Evolutionary conservation across 1,140 invertebrate genomes (phyloP).

Genomic region (Mylabris phalerata): DNA sequence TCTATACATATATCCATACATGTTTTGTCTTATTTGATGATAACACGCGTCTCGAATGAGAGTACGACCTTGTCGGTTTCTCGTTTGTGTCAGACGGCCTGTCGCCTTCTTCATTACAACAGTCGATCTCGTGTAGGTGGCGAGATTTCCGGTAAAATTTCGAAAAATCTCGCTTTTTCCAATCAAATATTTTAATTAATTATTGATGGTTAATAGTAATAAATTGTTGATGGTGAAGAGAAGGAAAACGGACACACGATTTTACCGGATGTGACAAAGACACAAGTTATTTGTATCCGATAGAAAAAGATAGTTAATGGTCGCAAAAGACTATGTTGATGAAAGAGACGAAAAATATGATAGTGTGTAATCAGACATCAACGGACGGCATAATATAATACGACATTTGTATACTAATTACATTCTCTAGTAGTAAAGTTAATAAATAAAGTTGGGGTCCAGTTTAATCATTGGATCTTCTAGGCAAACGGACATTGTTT

Average conservation of each 20-base stretch:
- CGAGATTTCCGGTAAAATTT: no score
- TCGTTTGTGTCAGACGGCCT: no score
- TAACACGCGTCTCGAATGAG: no score
- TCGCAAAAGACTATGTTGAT: neutral
- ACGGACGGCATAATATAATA: constrained; percentile 31
- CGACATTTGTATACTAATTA: constrained; percentile 33
- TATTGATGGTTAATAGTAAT: constrained; percentile 14
- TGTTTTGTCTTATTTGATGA: no score
- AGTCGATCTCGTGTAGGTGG: no score
- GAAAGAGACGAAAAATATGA: constrained; percentile 38
- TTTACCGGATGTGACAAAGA: constrained; percentile 39
- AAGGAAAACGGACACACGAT: constrained; percentile 27
- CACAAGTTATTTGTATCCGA: constrained; percentile 38
- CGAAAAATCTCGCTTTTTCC: no score
- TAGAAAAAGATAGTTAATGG: constrained; percentile 25
- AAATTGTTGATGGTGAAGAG: neutral
- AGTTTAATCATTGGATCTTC: no score
- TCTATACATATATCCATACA: no score
- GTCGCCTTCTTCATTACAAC: no score
- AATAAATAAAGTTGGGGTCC: no score
- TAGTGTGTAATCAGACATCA: constrained; percentile 41
- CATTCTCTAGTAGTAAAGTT: constrained; percentile 9
- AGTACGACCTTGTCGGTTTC: no score
- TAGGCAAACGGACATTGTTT: no score
- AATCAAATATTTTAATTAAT: constrained; percentile 3